phyloP scores from a whole-genome alignment of 2,797 vertebrate species.

The Pseudochirops corinnae region DNA sequence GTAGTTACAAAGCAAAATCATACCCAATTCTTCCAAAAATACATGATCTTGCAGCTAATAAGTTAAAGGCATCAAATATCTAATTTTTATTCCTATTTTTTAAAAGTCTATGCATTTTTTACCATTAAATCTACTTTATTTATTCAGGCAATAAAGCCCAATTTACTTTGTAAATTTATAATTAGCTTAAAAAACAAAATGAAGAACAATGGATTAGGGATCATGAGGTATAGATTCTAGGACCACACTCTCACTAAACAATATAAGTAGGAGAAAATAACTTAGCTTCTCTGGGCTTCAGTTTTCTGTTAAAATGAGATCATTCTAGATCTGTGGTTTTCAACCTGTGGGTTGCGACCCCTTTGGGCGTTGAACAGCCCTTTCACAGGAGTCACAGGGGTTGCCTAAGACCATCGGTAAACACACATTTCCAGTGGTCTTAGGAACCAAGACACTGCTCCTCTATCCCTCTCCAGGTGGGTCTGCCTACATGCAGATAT shows the following conservation, averaged over 20 bases:
- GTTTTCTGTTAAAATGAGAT: background rate
- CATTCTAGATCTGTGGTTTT: background rate
- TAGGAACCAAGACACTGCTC: too few relatives aligned
- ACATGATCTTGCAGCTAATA: background rate
- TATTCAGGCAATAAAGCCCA: background rate
- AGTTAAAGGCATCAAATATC: background rate
- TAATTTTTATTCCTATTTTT: background rate
- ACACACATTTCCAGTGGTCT: too few relatives aligned
- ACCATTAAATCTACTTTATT: background rate
- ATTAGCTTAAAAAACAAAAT: background rate
- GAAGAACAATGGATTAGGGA: background rate
- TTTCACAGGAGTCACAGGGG: too few relatives aligned
- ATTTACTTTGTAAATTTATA: background rate
- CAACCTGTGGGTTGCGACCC: too few relatives aligned
- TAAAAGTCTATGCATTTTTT: background rate
- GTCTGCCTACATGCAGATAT: too few relatives aligned
- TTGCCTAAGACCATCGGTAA: too few relatives aligned
- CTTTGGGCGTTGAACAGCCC: too few relatives aligned
- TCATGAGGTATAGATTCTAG: background rate
- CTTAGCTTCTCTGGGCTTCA: background rate
- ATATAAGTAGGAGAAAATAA: background rate
- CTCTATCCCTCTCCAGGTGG: too few relatives aligned
- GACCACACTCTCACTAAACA: background rate
- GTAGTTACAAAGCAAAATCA: background rate
- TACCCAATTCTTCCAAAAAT: background rate